A percentile compares a stretch with the other conserved stretches of the same genome.
phyloP scores from a whole-genome alignment of 2,888 invertebrate genomes.

The Mesorhabditis spiculigera region DNA sequence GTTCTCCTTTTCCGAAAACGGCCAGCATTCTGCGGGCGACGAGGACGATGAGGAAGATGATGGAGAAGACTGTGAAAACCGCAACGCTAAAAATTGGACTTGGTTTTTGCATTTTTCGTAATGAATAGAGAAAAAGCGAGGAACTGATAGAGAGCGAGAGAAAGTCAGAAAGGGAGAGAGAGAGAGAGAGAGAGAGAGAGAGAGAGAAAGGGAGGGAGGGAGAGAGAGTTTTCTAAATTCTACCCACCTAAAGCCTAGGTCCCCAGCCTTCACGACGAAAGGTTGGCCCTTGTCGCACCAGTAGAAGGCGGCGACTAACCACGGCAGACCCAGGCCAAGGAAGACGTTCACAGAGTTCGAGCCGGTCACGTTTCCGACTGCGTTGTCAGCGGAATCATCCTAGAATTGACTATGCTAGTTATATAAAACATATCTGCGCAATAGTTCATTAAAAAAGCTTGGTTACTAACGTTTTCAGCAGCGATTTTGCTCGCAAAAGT shows the following conservation, averaged over 20 bases:
- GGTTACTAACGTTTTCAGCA: slow-evolving; percentile 59
- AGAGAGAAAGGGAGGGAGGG: neutral
- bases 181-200: no score
- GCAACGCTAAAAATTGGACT: slow-evolving; percentile 66
- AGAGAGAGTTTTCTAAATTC: no score
- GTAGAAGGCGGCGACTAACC: slow-evolving; percentile 67
- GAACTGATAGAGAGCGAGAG: no score
- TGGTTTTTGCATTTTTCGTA: no score
- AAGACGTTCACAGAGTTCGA: slow-evolving; percentile 70
- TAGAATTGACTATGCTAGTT: slow-evolving; percentile 29
- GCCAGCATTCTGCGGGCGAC: slow-evolving; percentile 62
- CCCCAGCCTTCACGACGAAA: slow-evolving; percentile 61
- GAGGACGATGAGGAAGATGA: slow-evolving; percentile 62
- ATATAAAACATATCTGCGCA: no score
- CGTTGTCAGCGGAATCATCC: slow-evolving; percentile 68
- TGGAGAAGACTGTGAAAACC: slow-evolving; percentile 64
- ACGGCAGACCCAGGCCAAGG: slow-evolving; percentile 67
- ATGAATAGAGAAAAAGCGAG: no score
- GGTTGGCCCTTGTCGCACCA: slow-evolving; percentile 60
- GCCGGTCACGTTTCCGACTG: slow-evolving; percentile 69
- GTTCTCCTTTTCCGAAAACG: slow-evolving; percentile 63
- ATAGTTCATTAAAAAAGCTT: no score
- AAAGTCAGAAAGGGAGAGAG: no score
- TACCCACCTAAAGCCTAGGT: slow-evolving; percentile 59
- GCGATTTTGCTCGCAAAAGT: slow-evolving; percentile 67